A percentile compares a stretch with the other conserved stretches of the same genome.
phyloP scores from a whole-genome alignment of 2,888 invertebrate species.

The Acholoe squamosa region DNA sequence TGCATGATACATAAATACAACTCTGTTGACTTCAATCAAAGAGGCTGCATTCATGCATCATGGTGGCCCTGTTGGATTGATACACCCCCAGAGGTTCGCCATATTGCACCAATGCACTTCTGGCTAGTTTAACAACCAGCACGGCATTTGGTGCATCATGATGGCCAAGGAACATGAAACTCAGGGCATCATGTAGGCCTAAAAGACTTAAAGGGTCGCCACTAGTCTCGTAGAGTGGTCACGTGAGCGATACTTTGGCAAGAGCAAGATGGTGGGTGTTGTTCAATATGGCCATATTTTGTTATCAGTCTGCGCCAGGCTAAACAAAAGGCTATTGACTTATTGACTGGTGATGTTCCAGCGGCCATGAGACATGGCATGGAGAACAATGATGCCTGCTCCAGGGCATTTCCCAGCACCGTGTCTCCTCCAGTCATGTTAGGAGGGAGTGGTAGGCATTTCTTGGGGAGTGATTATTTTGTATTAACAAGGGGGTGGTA shows the following conservation, averaged over 20 bases:
- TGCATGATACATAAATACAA: too few relatives aligned
- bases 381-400: neutral
- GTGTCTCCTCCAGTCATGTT: neutral
- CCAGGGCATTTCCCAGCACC: neutral
- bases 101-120: too few relatives aligned
- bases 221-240: neutral
- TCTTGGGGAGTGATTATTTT: neutral
- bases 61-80: too few relatives aligned
- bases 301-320: slow-evolving; percentile 13
- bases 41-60: too few relatives aligned
- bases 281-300: slow-evolving; percentile 35
- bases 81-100: too few relatives aligned
- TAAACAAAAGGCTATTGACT: slow-evolving; percentile 27
- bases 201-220: neutral
- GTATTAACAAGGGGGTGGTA: neutral
- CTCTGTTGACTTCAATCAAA: too few relatives aligned
- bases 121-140: too few relatives aligned
- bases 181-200: too few relatives aligned
- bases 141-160: too few relatives aligned
- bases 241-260: slow-evolving; percentile 8
- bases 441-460: too few relatives aligned
- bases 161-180: too few relatives aligned
- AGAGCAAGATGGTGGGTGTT: slow-evolving; percentile 16
- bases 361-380: neutral
- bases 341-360: neutral